Percentiles rank a stretch among this genome's conserved stretches.
Evolutionary conservation across 2,113 vertebrate species (phyloP).

Genomic region (Bos javanicus): DNA sequence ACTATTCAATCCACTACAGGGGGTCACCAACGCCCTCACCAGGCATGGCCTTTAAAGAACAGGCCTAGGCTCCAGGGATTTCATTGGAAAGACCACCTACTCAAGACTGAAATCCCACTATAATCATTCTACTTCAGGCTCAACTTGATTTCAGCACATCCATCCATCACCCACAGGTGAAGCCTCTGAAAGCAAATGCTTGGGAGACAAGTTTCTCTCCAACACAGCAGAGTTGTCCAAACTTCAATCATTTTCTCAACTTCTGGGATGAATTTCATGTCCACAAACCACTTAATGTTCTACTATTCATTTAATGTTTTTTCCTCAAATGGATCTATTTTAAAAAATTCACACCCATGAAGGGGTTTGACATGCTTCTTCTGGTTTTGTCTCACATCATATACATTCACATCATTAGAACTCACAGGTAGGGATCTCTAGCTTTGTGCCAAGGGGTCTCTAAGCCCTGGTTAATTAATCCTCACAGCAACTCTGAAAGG

Average conservation of each 20-base stretch:
- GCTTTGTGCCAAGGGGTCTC: not conserved
- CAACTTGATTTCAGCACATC: not conserved
- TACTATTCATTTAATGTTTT: not conserved
- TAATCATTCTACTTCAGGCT: too few relatives aligned
- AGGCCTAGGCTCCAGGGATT: not conserved
- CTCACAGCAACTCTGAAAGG: not conserved
- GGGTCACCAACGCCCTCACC: not conserved
- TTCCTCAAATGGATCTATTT: not conserved
- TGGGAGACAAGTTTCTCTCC: too few relatives aligned
- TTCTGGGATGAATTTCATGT: not conserved
- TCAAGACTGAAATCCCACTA: not conserved
- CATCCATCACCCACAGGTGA: fast-evolving
- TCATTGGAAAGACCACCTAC: not conserved
- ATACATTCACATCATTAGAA: not conserved
- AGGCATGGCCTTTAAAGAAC: not conserved
- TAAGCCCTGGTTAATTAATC: not conserved
- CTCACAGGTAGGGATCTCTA: not conserved
- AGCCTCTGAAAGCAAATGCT: not conserved
- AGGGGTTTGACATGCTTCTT: too few relatives aligned
- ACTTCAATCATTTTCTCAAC: not conserved
- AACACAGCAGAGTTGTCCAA: not conserved
- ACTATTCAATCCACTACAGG: not conserved
- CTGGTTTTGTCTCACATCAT: not conserved
- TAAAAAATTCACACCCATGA: not conserved
- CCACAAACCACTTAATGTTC: not conserved